Evolutionary conservation across 2,797 vertebrate species (phyloP).

Genomic region (Echiichthys vipera): DNA sequence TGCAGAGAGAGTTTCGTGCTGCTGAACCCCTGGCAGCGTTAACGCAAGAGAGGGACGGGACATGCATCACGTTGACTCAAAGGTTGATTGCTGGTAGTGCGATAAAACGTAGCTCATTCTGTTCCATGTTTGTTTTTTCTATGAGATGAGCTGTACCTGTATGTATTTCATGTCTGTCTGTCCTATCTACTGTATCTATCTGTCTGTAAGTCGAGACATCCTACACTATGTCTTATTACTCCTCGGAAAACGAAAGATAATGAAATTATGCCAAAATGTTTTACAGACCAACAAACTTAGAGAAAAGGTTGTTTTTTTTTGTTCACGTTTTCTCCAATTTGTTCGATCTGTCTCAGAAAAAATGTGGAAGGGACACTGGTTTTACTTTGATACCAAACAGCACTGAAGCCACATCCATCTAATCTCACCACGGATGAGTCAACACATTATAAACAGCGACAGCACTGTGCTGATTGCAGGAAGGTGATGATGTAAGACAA

Average conservation of each 20-base stretch:
- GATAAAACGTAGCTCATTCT: conserved; percentile 80
- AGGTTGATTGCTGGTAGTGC: conserved; percentile 72
- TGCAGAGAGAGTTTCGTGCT: conserved; percentile 51
- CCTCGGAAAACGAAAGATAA: conserved; percentile 52
- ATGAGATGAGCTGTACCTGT: conserved; percentile 72
- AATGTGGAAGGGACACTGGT: not conserved
- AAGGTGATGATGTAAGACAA: conserved; percentile 23
- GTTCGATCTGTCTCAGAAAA: conserved; percentile 9
- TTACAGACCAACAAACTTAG: conserved; percentile 44
- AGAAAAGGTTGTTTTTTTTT: not conserved
- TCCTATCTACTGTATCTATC: conserved; percentile 73
- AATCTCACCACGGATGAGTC: not conserved
- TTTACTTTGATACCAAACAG: conserved; percentile 26
- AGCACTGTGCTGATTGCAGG: not conserved
- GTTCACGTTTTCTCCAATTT: conserved; percentile 9
- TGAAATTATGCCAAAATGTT: conserved; percentile 64
- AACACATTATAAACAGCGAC: not conserved
- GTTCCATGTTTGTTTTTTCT: conserved; percentile 78
- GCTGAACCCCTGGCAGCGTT: conserved; percentile 41
- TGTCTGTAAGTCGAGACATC: conserved; percentile 61
- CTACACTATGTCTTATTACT: conserved; percentile 61
- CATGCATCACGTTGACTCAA: conserved; percentile 50
- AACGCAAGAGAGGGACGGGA: conserved; percentile 35
- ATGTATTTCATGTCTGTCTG: conserved; percentile 73
- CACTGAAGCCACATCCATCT: conserved; percentile 18